Evolutionary conservation across 2,888 invertebrate species (phyloP), one percentile per base, ranked within the genome.

Genomic region (Tridacna gigas): DNA sequence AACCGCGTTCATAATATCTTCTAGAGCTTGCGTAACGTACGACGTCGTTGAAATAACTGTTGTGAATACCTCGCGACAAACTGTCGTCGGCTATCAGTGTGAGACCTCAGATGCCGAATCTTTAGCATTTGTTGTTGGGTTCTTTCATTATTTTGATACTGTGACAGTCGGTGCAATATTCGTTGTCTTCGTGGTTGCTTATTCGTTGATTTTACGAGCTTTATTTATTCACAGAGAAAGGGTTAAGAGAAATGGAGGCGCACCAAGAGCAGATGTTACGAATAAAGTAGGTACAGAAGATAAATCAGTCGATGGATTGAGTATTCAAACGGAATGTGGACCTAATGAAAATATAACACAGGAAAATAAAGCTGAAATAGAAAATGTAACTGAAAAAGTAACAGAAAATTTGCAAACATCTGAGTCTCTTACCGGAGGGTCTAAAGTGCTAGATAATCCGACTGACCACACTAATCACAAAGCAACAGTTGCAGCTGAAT

Each of bases 131-230:
- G 65, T 65, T 26, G 65, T 65, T 26, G 65, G 65, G 3, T 65
- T 65, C 65, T 65, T 65, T 65, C 65, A 65, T 11, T 65, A 65
- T 65, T 65, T 65, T 26, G 65, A 65, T 28, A 65, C 65, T 25
- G 65, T 65, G 13, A 65, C 65, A 28, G 65, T 65, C 28, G 65
- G 65, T 12, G 65, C 65, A 26, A 65, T 65, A 25, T 65, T 65
- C 11, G 65, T 65, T 20, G 65, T 65, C 2, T 65, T 65, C 28
- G 25, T 65, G 26, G 15, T 65, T 11, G 65, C 65, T 28, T 65
- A 65, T 20, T 26, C 65, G 25, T 65, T 65, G 65, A 65, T 65
- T 26, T 26, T 65, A 20, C 11, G 65, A 65, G 25, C 65, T 9
- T 26, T 65, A 22, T 65, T 28, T 20, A 65, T 65, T 18, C 65